Conservation (phyloP, 2,113 vertebrate species). For the Larimichthys polyactis region DNA sequence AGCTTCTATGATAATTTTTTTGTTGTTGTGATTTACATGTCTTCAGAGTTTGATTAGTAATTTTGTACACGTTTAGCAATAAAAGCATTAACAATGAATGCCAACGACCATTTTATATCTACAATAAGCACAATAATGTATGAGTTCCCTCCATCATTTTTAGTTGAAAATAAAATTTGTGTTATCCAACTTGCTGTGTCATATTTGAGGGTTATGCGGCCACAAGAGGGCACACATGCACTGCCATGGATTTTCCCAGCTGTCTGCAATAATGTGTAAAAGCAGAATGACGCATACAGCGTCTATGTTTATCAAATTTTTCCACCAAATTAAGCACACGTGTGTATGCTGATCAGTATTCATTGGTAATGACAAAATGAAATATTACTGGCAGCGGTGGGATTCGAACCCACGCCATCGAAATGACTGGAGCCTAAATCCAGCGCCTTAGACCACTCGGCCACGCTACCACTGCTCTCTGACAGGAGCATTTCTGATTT, state of each 20-base stretch:
- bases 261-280: rapidly evolving
- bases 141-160: not conserved
- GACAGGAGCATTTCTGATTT: rapidly evolving
- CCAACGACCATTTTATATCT: constrained; percentile 15
- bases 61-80: constrained; percentile 72
- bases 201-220: not conserved
- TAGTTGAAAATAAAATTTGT: not conserved
- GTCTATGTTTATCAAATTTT: no score
- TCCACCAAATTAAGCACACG: no score
- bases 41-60: not conserved
- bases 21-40: constrained; percentile 33
- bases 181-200: not conserved
- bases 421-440: constrained; percentile 81
- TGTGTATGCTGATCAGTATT: rapidly evolving
- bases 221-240: constrained; percentile 47
- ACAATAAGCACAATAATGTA: not conserved
- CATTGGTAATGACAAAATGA: not conserved
- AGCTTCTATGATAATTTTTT: constrained; percentile 23
- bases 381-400: constrained; percentile 59
- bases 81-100: constrained; percentile 36
- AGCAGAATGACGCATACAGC: no score
- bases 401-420: constrained; percentile 81
- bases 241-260: not conserved
- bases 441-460: constrained; percentile 81
- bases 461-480: constrained; percentile 58